Percentiles rank a stretch among this genome's conserved stretches.
Evolutionary conservation across 2,113 vertebrate species (phyloP).

Genomic region (Seriola dumerili): DNA sequence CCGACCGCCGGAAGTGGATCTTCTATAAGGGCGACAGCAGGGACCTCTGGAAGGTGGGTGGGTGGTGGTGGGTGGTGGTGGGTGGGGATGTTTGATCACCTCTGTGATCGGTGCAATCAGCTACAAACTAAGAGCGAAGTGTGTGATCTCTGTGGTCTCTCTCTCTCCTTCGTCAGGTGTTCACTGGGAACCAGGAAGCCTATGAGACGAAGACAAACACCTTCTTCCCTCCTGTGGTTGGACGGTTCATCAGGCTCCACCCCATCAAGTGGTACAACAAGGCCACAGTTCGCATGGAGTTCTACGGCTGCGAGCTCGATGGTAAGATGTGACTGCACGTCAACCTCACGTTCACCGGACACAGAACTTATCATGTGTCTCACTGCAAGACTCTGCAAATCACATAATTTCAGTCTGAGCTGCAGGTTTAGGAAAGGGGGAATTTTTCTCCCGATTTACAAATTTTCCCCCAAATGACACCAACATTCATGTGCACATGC

Average conservation of each 20-base stretch:
- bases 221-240: conserved; percentile 91
- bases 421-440: too few relatives aligned
- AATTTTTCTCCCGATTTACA: too few relatives aligned
- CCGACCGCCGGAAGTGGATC: conserved; percentile 88
- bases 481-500: too few relatives aligned
- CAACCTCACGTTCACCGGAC: background rate
- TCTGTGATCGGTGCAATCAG: background rate
- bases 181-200: conserved; percentile 89
- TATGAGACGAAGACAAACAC: conserved; percentile 84
- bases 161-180: conserved; percentile 80
- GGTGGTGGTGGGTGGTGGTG: too few relatives aligned
- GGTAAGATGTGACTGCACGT: conserved; percentile 82
- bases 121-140: background rate
- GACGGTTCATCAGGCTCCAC: conserved; percentile 91
- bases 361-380: background rate
- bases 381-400: too few relatives aligned
- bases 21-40: conserved; percentile 90
- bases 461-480: too few relatives aligned
- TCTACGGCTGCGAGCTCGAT: conserved; percentile 92
- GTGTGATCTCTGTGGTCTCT: conserved; percentile 17
- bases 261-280: conserved; percentile 84
- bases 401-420: too few relatives aligned
- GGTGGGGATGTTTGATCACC: background rate
- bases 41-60: conserved; percentile 82
- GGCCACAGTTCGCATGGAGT: conserved; percentile 93